phyloP scores from a whole-genome alignment of 2,797 vertebrate species.

The Chelon labrosus region DNA sequence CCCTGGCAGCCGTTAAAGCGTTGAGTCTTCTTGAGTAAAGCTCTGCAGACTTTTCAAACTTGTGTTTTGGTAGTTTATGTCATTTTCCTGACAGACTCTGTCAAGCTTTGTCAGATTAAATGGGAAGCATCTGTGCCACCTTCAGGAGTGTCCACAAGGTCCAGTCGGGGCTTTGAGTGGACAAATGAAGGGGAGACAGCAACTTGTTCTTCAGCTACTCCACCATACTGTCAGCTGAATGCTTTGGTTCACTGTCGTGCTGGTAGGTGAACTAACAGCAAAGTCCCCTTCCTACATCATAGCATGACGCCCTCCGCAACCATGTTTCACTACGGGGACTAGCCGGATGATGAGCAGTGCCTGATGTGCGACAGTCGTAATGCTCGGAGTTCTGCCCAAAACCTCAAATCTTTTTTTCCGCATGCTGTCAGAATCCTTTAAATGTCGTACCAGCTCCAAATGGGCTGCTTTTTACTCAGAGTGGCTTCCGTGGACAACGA shows the following conservation, averaged over 20 bases:
- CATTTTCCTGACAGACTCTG: neutral
- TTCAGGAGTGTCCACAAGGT: neutral
- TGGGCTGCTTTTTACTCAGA: slow-evolving; percentile 3
- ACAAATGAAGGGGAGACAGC: neutral
- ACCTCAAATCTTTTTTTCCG: neutral
- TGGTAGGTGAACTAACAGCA: neutral
- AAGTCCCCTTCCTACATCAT: neutral
- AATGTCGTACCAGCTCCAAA: slow-evolving; percentile 14
- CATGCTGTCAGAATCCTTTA: slow-evolving; percentile 1
- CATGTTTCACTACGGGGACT: neutral
- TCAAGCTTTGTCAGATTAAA: neutral
- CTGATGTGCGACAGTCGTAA: neutral
- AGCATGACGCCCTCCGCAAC: neutral
- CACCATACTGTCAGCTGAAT: neutral
- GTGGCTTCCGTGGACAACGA: slow-evolving; percentile 15
- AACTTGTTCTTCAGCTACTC: neutral
- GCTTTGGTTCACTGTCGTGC: neutral
- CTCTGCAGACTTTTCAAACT: neutral
- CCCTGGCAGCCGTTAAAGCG: neutral
- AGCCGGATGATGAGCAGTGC: neutral
- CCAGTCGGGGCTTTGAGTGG: neutral
- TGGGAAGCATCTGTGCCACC: neutral
- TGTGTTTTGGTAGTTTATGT: neutral
- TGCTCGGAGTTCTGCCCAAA: neutral
- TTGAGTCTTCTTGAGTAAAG: neutral